Evolutionary conservation across 2,797 vertebrate genomes (phyloP), one percentile per base, ranked within the genome.

Genomic region (Peromyscus eremicus): DNA sequence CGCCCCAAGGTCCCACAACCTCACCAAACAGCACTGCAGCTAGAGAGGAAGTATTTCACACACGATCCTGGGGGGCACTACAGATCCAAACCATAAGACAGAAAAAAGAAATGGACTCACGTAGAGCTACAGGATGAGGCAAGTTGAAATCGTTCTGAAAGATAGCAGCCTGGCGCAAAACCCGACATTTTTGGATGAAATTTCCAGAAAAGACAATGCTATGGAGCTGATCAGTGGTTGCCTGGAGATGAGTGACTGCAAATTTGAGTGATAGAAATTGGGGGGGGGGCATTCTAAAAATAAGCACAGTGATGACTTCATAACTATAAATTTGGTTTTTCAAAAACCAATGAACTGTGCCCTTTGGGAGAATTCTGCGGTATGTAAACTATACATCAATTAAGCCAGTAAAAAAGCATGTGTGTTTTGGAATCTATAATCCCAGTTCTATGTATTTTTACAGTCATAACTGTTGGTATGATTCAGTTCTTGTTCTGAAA

Each of bases 401-500:
- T 71, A 82, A 88, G 32, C 2, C 83, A 21, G 66, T 89, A n/a
- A 85, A 46, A 92, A 80, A 27, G 52, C 25, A 52, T 73, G 29
- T 70, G 49, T 29, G n/a, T 79, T 91, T 60, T 57, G 46, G n/a
- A 95, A 76, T 52, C 43, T 66, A 11, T 73, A 46, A 93, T 49
- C 84, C 43, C 11, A 77, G 52, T 73, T 94, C 71, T 77, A 66
- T 73, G 37, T 81, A 46, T 75, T 90, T 94, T 88, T 91, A 52
- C 11, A 66, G 8, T 62, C 49, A 77, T 64, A 82, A 62, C 25
- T 12, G 25, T 9, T 71, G 6, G 86, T 34, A 3, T 87, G 17
- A 82, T 91, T 62, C n/a, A 86, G 40, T 40, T 90, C n/a, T 89
- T 94, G 46, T 49, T 37, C n/a, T 92, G 43, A 85, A 49, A 75